These are phyloP conservation scores for Chamaea fasciata DNA, from an alignment of 2,113 vertebrate genomes.

Conservation along the genomic window DNA sequence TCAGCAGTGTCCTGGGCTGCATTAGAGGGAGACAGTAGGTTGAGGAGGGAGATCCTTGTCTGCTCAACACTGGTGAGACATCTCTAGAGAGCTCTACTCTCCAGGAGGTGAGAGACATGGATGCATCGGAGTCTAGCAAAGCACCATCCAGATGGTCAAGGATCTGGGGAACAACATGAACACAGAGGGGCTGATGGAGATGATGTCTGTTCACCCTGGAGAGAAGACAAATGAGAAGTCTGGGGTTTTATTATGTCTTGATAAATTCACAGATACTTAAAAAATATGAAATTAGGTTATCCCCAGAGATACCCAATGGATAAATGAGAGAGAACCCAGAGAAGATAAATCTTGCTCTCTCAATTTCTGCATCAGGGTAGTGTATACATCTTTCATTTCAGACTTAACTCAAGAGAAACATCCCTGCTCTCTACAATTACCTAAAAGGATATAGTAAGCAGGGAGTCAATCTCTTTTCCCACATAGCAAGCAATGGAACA, in stretches of 20 bases:
- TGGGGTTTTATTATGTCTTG: not conserved
- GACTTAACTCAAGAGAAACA: not conserved
- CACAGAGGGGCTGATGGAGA: not conserved
- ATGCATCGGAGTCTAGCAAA: not conserved
- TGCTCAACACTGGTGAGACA: not conserved
- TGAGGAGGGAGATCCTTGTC: not conserved
- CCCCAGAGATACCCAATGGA: not conserved
- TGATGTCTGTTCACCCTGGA: not conserved
- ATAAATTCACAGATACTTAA: not conserved
- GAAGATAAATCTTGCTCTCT: not conserved
- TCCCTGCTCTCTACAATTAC: not conserved
- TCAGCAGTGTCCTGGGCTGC: not conserved
- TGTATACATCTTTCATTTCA: not conserved
- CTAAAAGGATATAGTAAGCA: not conserved
- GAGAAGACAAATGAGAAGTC: not conserved
- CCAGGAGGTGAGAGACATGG: fast-evolving
- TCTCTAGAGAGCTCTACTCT: not conserved
- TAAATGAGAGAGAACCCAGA: not conserved
- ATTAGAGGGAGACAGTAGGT: not conserved
- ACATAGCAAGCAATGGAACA: not conserved
- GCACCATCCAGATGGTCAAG: not conserved
- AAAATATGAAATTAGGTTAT: not conserved
- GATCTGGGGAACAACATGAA: not conserved
- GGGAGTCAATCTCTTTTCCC: not conserved
- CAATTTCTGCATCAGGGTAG: not conserved